Percentiles rank a stretch among this genome's conserved stretches.
Evolutionary conservation across 2,888 invertebrate species (phyloP).

Genomic region (Aleiodes alternator): DNA sequence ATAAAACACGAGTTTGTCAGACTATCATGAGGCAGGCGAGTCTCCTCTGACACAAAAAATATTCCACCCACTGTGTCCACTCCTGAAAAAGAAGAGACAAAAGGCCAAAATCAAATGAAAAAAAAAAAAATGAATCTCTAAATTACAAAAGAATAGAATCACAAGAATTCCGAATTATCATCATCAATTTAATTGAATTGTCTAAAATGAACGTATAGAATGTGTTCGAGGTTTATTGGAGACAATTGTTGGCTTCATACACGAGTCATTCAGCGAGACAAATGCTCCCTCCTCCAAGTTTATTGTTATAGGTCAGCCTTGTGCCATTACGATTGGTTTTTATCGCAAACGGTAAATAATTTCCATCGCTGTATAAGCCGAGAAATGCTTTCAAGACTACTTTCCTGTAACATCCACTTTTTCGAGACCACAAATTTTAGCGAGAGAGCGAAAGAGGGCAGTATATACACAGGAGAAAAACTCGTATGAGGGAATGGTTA

Average conservation of each 20-base stretch:
- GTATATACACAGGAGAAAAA: not conserved
- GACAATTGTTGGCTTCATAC: constrained; percentile 27
- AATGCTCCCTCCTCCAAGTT: constrained; percentile 33
- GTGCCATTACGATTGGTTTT: constrained; percentile 42
- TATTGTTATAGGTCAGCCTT: constrained; percentile 46
- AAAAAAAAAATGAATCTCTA: not conserved
- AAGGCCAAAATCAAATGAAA: not conserved
- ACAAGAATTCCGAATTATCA: constrained; percentile 20
- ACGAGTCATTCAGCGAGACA: constrained; percentile 41
- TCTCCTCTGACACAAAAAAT: constrained; percentile 46
- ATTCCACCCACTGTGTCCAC: constrained; percentile 30
- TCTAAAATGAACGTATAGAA: constrained; percentile 28
- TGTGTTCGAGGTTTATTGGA: not conserved
- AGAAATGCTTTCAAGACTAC: constrained; percentile 39
- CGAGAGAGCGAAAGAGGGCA: not conserved
- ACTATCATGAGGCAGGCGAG: constrained; percentile 68
- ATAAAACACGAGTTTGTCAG: constrained; percentile 75
- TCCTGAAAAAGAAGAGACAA: constrained; percentile 7
- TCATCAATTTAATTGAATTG: constrained; percentile 27
- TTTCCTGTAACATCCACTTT: constrained; percentile 27
- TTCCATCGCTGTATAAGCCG: constrained; percentile 35
- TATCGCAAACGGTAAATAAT: constrained; percentile 50
- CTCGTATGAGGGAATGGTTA: constrained; percentile 20
- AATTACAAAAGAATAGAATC: not conserved
- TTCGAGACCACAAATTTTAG: constrained; percentile 5